Evolutionary conservation across 2,113 vertebrate genomes (phyloP).

Genomic region (Phyllopteryx taeniolatus): DNA sequence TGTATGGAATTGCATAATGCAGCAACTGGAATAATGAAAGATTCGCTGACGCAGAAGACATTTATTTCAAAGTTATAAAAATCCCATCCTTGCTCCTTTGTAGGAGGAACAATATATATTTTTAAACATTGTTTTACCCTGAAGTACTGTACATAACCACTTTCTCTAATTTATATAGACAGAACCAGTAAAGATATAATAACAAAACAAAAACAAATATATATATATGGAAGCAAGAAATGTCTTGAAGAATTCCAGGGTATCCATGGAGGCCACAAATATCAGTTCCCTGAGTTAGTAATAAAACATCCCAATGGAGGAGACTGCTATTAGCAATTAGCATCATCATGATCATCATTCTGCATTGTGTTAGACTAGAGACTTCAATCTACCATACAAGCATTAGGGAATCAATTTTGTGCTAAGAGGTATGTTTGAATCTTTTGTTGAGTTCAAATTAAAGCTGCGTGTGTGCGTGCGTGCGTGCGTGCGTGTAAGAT

Average conservation of each 20-base stretch:
- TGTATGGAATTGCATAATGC: neutral
- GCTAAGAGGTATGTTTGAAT: constrained; percentile 54
- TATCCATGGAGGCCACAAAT: constrained; percentile 50
- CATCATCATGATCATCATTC: constrained; percentile 47
- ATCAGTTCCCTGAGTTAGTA: constrained; percentile 82
- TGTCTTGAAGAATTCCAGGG: constrained; percentile 48
- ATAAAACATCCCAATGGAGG: constrained; percentile 59
- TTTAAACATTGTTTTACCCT: constrained; percentile 21
- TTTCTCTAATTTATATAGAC: neutral
- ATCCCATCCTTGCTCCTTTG: constrained; percentile 29
- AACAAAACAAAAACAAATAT: constrained; percentile 23
- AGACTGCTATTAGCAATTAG: constrained; percentile 51
- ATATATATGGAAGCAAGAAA: constrained; percentile 47
- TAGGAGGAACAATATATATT: constrained; percentile 33
- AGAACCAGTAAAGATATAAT: constrained; percentile 21
- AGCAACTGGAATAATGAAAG: neutral
- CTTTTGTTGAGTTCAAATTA: constrained; percentile 39
- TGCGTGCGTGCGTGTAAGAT: too few relatives aligned
- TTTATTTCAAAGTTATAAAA: constrained; percentile 72
- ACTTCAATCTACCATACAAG: constrained; percentile 50
- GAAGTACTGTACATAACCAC: neutral
- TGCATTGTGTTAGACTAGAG: constrained; percentile 48
- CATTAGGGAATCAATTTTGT: constrained; percentile 60
- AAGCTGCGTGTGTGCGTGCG: constrained; percentile 44
- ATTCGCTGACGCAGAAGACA: constrained; percentile 29